Conservation (phyloP, 2,888 invertebrate species). For the Leucoptera coffeella region DNA sequence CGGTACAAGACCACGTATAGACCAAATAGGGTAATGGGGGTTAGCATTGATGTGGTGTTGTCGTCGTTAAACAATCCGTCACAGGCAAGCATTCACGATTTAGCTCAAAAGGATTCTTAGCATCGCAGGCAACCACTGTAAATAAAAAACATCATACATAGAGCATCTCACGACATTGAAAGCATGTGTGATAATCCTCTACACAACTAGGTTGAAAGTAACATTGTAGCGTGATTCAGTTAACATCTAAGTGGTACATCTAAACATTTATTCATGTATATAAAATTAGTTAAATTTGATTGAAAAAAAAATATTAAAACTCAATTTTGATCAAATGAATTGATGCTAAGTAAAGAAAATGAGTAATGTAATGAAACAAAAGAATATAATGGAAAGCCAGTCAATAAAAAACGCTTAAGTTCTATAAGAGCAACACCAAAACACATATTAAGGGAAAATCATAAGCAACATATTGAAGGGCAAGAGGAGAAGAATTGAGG, state of each 20-base stretch:
- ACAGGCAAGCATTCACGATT: conserved; percentile 54
- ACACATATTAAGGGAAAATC: conserved; percentile 22
- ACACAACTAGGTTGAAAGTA: too few relatives aligned
- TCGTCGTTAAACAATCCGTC: conserved; percentile 52
- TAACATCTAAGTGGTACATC: too few relatives aligned
- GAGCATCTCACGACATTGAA: too few relatives aligned
- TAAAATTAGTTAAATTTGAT: too few relatives aligned
- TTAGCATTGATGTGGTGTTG: conserved; percentile 45
- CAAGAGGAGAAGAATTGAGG: conserved; percentile 23
- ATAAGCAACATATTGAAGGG: conserved; percentile 46
- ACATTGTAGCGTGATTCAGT: too few relatives aligned
- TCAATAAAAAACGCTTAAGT: too few relatives aligned
- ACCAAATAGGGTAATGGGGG: conserved; percentile 41
- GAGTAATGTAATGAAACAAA: too few relatives aligned
- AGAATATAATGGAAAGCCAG: too few relatives aligned
- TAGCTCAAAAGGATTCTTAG: conserved; percentile 53
- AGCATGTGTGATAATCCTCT: too few relatives aligned
- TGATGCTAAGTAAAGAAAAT: too few relatives aligned
- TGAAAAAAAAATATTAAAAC: conserved; percentile 1
- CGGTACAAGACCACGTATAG: too few relatives aligned
- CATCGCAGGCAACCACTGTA: conserved; percentile 55
- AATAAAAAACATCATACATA: conserved; percentile 55
- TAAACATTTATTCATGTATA: too few relatives aligned
- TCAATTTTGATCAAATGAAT: background rate
- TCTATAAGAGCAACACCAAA: conserved; percentile 33